Base-by-base conservation (phyloP, 2,888 invertebrate species). In the Dromius quadrimaculatus region DNA sequence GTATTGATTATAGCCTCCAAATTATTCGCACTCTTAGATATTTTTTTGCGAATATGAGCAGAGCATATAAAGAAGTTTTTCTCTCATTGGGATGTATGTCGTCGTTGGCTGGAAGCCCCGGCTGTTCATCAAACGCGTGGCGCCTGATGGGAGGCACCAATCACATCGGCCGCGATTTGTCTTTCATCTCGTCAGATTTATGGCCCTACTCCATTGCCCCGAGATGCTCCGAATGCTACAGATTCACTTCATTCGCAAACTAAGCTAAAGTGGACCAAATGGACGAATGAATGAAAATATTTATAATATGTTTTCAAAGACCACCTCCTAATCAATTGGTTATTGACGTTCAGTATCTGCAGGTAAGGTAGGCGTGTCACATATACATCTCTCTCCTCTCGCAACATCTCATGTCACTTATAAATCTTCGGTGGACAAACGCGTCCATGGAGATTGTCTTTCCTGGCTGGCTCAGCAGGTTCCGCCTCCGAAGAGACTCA, bases 161-260 rank as follows among this genome's bases (percentile, higher is more conserved):
- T 73, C 73, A 73, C 73, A 71, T 65, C 50, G 65, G 28, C 71
- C 59, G 69, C 72, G 72, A 73, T 74, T 74, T 74, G 75, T 76
- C 76, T 75, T 74, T 74, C 76, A 75, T 75, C 72, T 74, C 73
- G 72, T 68, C 72, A 75, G 75, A 76, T 76, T 76, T 76, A 76
- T 76, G 45, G 75, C 72, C 71, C 69, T 65, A 66, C 71, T 71
- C 72, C 38, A 38, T 2, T n/a, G 13, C 38, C 38, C 3, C 38
- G n/a, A n/a, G n/a, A n/a, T n/a, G n/a, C n/a, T n/a, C n/a, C n/a
- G n/a, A n/a, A n/a, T n/a, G n/a, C n/a, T n/a, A n/a, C n/a, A n/a
- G n/a, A n/a, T n/a, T n/a, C n/a, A n/a, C n/a, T n/a, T n/a, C n/a
- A n/a, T n/a, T n/a, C n/a, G n/a, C n/a, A n/a, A n/a, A n/a, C n/a